Evolutionary conservation across 2,113 vertebrate species (phyloP).

Genomic region (Odocoileus hemionus): DNA sequence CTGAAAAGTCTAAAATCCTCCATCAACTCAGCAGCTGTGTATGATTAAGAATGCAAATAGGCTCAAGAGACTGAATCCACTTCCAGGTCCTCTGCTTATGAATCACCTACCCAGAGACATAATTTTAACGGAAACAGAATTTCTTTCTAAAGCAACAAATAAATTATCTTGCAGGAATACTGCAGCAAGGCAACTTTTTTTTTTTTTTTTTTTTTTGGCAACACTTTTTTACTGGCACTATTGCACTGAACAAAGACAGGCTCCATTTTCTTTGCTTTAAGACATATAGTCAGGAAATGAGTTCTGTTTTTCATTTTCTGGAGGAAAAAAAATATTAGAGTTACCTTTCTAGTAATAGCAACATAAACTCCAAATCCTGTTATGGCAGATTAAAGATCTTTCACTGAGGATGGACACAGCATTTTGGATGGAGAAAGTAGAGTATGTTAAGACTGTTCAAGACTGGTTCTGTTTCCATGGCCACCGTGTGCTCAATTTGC

Average conservation of each 20-base stretch:
- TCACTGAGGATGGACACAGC: not conserved
- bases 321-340: conserved; percentile 32
- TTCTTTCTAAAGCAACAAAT: conserved; percentile 55
- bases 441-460: not conserved
- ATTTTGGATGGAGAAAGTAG: not conserved
- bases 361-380: conserved; percentile 1
- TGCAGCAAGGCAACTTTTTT: not conserved
- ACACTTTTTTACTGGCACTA: not conserved
- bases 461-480: not conserved
- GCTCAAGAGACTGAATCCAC: conserved; percentile 22
- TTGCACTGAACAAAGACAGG: not conserved
- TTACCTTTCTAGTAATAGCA: conserved; percentile 30
- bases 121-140: conserved; percentile 56
- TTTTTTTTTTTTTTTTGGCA: not conserved
- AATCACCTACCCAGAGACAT: conserved; percentile 41
- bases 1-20: not conserved
- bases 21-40: conserved; percentile 53
- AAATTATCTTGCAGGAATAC: conserved; percentile 42
- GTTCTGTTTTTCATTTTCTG: conserved; percentile 45
- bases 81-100: conserved; percentile 36
- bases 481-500: not conserved
- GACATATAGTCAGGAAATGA: not conserved
- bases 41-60: conserved; percentile 62
- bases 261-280: not conserved
- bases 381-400: conserved; percentile 4